A percentile compares a stretch with the other conserved stretches of the same genome.
Conservation (phyloP, 2,113 vertebrate species). For the Equus przewalskii region DNA sequence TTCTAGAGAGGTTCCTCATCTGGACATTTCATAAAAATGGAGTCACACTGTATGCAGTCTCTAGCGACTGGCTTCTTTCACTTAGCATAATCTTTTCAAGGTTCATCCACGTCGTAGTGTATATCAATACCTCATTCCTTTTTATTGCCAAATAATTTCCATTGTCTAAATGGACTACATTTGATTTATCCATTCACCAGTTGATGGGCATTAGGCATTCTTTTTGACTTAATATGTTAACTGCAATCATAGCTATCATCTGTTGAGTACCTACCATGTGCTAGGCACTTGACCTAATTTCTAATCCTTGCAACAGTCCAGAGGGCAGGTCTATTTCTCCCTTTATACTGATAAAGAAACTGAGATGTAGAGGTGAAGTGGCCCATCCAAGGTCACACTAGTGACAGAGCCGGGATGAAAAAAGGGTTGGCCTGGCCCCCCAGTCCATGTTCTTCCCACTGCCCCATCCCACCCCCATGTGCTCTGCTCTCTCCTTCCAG, state of each 20-base stretch:
- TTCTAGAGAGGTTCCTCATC: not conserved
- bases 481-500: not conserved
- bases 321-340: not conserved
- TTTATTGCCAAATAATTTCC: not conserved
- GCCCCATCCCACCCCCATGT: not conserved
- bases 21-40: not conserved
- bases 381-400: not conserved
- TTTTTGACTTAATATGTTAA: not conserved
- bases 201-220: not conserved
- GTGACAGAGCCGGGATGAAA: not conserved
- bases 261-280: not conserved
- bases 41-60: rapidly evolving
- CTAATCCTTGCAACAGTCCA: not conserved
- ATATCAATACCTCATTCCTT: not conserved
- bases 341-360: not conserved
- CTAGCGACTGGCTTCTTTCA: not conserved
- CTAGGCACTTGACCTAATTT: not conserved
- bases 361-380: not conserved
- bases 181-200: not conserved
- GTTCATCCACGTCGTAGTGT: rapidly evolving
- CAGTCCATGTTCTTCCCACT: rapidly evolving
- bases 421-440: not conserved
- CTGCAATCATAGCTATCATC: not conserved
- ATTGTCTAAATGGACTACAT: not conserved
- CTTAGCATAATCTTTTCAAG: not conserved